Conservation (phyloP, 2,888 invertebrate species). For the Hermaeophaga mercurialis region DNA sequence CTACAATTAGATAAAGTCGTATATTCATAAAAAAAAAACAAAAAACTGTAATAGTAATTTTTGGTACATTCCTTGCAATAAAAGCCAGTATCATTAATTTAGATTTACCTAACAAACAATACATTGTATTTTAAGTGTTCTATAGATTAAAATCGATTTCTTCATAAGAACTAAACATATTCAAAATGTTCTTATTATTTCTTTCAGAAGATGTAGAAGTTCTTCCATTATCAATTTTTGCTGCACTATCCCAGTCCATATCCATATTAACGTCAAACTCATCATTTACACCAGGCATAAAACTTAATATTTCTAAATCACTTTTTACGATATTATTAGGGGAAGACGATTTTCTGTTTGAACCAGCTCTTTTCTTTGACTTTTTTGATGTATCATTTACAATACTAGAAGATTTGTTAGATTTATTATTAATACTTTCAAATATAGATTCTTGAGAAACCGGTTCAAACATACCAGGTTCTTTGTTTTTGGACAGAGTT, state of each 20-base stretch:
- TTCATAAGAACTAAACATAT: constrained; percentile 5
- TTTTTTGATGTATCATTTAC: no score
- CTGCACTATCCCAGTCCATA: constrained; percentile 45
- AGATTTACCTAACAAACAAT: no score
- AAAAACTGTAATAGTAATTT: no score
- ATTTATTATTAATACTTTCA: constrained; percentile 13
- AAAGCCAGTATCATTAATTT: no score
- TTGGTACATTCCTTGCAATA: no score
- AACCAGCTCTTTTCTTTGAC: no score
- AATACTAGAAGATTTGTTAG: background rate
- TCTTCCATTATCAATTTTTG: background rate
- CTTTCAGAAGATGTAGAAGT: background rate
- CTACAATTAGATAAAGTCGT: no score
- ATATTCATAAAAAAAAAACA: no score
- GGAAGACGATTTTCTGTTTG: background rate
- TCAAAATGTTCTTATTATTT: background rate
- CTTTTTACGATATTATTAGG: constrained; percentile 18
- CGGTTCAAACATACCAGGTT: no score
- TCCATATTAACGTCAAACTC: constrained; percentile 49
- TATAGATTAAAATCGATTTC: constrained; percentile 13
- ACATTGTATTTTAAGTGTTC: background rate
- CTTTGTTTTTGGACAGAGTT: no score
- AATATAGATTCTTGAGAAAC: no score
- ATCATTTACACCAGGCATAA: constrained; percentile 46
- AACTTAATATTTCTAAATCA: constrained; percentile 42